phyloP scores from a whole-genome alignment of 2,113 vertebrate species.

The Labrus mixtus region DNA sequence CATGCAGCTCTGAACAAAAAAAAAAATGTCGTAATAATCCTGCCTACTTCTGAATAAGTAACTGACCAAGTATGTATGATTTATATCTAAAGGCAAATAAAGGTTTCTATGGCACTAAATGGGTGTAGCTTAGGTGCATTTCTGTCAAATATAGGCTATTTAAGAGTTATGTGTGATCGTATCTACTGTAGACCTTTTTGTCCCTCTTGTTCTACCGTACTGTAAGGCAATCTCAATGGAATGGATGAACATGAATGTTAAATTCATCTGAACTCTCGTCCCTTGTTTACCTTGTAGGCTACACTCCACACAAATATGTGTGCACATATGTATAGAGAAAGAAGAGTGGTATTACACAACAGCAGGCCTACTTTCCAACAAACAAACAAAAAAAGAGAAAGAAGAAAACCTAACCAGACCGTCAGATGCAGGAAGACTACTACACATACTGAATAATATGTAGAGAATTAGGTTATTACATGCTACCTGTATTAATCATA shows the following conservation, averaged over 20 bases:
- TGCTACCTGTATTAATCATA: conserved; percentile 78
- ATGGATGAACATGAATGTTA: conserved; percentile 72
- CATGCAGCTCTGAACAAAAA: conserved; percentile 74
- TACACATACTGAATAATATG: conserved; percentile 69
- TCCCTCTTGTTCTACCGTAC: conserved; percentile 64
- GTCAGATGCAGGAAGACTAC: conserved; percentile 78
- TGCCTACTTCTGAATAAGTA: conserved; percentile 68
- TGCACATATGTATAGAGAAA: conserved; percentile 34
- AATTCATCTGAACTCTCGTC: conserved; percentile 60
- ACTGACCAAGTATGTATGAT: conserved; percentile 73
- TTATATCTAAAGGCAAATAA: conserved; percentile 83
- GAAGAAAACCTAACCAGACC: conserved; percentile 51
- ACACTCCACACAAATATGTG: conserved; percentile 49
- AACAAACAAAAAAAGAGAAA: not conserved
- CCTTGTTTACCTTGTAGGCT: conserved; percentile 61
- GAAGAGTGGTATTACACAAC: conserved; percentile 50
- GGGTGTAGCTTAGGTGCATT: conserved; percentile 81
- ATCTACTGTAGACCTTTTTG: conserved; percentile 69
- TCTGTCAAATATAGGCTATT: conserved; percentile 79
- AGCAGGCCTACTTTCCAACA: conserved; percentile 66
- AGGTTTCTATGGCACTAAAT: conserved; percentile 85
- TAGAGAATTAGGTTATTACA: conserved; percentile 68
- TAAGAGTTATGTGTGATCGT: conserved; percentile 61
- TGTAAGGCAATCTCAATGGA: conserved; percentile 81
- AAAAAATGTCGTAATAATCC: conserved; percentile 51